phyloP scores from a whole-genome alignment of 2,797 vertebrate species.

The Acanthiza pusilla region DNA sequence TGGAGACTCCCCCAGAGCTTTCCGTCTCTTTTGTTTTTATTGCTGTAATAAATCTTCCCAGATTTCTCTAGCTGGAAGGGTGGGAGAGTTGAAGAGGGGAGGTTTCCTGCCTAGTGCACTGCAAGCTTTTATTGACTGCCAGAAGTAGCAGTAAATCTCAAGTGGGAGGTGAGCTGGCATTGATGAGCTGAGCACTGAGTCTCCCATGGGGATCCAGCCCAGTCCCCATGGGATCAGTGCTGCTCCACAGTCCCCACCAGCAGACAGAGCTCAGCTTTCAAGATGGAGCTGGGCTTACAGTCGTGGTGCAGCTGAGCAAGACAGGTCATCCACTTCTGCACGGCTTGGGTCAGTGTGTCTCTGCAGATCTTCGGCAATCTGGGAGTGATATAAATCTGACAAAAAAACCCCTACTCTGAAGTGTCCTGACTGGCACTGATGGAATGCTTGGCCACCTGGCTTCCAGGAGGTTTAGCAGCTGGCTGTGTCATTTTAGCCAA shows the following conservation, averaged over 20 bases:
- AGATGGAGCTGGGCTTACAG: not conserved
- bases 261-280: not conserved
- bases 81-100: constrained; percentile 16
- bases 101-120: constrained; percentile 49
- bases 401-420: not conserved
- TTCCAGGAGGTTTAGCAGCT: not conserved
- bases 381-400: not conserved
- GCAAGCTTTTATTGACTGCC: constrained; percentile 54
- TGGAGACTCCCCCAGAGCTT: constrained; percentile 3
- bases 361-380: not conserved
- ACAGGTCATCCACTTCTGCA: not conserved
- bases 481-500: not conserved
- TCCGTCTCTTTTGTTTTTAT: constrained; percentile 43
- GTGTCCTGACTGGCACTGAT: not conserved
- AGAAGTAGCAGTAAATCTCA: constrained; percentile 45
- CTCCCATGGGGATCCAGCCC: fast-evolving
- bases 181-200: not conserved
- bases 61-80: constrained; percentile 11
- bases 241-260: not conserved
- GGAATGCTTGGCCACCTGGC: not conserved
- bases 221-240: not conserved
- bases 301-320: fast-evolving
- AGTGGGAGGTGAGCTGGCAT: not conserved
- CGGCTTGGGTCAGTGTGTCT: not conserved
- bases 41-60: constrained; percentile 50